Conservation (phyloP, 2,888 invertebrate genomes). For the Rotaria magnacalcarata region DNA sequence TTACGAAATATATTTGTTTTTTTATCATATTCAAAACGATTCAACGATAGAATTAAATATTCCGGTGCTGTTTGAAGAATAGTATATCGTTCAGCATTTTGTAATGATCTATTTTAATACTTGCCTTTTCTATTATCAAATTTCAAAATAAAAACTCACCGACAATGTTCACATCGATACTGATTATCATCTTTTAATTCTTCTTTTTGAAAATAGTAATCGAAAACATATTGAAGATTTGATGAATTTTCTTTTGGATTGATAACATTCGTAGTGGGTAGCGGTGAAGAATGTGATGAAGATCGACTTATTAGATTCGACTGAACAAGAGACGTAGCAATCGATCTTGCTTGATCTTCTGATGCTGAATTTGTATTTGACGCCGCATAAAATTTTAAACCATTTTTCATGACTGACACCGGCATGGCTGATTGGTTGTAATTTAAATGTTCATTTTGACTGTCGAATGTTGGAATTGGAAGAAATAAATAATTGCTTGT, state of each 20-base stretch:
- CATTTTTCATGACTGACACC: neutral
- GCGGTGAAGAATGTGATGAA: neutral
- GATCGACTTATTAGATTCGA: neutral
- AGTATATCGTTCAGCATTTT: conserved; percentile 72
- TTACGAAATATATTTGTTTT: conserved; percentile 73
- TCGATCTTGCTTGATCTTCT: neutral
- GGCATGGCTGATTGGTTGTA: neutral
- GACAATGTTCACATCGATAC: conserved; percentile 75
- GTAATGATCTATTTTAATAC: conserved; percentile 57
- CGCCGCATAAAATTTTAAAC: conserved; percentile 46
- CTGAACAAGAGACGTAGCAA: neutral
- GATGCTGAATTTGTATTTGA: neutral
- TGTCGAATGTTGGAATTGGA: neutral
- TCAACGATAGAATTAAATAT: conserved; percentile 73
- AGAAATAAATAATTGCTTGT: neutral
- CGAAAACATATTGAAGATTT: conserved; percentile 71
- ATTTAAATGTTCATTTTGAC: neutral
- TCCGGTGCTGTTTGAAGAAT: conserved; percentile 71
- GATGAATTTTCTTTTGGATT: conserved; percentile 44
- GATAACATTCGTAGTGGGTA: neutral
- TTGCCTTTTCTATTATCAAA: neutral
- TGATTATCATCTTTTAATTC: conserved; percentile 74
- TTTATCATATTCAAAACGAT: conserved; percentile 74
- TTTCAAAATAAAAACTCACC: conserved; percentile 49
- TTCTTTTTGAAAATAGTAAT: conserved; percentile 73